Evolutionary conservation across 1,140 invertebrate genomes (phyloP), one percentile per base, ranked within the genome.

Genomic region (Gonatopus flavifemur): DNA sequence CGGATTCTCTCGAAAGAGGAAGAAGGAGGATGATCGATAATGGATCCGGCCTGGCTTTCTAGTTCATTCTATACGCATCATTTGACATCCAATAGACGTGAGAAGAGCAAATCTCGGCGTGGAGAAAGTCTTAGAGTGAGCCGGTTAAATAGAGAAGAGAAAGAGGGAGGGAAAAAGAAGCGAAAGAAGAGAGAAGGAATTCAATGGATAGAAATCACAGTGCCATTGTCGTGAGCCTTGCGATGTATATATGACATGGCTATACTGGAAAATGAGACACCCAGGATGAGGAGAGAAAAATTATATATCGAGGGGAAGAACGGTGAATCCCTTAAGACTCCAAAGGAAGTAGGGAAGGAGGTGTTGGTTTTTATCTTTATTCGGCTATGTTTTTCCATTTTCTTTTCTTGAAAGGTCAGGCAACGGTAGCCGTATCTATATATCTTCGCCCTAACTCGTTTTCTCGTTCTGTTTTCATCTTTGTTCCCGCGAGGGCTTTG

Each of bases 201-300:
- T 72, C 67, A 70, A 71, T 73, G 57, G 69, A 71, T 55, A 70
- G 61, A 70, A 72, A 73, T 72, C 68, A 69, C 65, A n/a, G n/a
- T 61, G 68, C 45, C 58, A 70, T 72, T 73, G 69, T 72, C 62
- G 62, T 52, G 39, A 33, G n/a, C n/a, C 43, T 15, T 12, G 24
- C 51, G 56, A 39, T n/a, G n/a, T n/a, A n/a, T 51, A 55, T 57
- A 59, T 59, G 55, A 63, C 50, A 49, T 51, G 39, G 43, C 39
- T 47, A 49, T 57, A 67, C 62, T 35, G 50, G 66, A 69, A 70
- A 72, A 73, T 73, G 69, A 73, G 69, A 66, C 55, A 43, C 46
- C 24, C 38, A 54, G 32, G 58, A 28, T 46, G 40, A 39, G 35
- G 45, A 60, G 49, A 61, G 63, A 65, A 72, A 66, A 72, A 73